Evolutionary conservation across 2,888 invertebrate species (phyloP).

Genomic region (Lamellibrachia satsuma): DNA sequence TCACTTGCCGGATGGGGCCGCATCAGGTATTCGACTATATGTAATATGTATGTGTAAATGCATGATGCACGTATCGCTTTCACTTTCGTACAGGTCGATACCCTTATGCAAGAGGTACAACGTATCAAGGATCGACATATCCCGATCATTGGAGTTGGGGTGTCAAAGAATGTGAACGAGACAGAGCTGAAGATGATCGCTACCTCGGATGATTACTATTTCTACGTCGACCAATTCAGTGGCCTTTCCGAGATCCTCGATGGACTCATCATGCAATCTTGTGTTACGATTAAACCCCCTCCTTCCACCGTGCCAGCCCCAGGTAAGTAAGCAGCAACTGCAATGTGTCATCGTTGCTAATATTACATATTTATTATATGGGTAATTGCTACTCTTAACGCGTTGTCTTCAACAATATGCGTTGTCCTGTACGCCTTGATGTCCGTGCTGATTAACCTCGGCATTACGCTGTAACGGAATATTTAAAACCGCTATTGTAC

Average conservation of each 20-base stretch:
- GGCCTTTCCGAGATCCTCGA: neutral
- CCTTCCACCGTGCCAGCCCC: neutral
- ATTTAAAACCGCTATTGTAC: too few relatives aligned
- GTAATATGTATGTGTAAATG: too few relatives aligned
- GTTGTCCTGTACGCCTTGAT: too few relatives aligned
- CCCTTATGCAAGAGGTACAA: neutral
- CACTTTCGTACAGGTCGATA: neutral
- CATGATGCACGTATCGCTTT: neutral
- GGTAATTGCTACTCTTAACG: too few relatives aligned
- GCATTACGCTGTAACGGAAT: too few relatives aligned
- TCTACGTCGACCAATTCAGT: neutral
- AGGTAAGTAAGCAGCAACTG: neutral
- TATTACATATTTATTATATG: too few relatives aligned
- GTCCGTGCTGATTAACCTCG: too few relatives aligned
- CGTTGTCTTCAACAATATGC: too few relatives aligned
- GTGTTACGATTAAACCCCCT: neutral
- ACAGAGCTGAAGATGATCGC: neutral
- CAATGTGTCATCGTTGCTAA: too few relatives aligned
- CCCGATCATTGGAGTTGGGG: neutral
- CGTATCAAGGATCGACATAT: neutral
- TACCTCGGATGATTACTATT: neutral
- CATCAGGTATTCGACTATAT: too few relatives aligned
- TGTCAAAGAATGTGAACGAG: neutral
- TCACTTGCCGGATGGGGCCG: too few relatives aligned
- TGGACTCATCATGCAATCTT: neutral